Conservation (phyloP, 23 tunicate species). For the Trididemnum nubilum region DNA sequence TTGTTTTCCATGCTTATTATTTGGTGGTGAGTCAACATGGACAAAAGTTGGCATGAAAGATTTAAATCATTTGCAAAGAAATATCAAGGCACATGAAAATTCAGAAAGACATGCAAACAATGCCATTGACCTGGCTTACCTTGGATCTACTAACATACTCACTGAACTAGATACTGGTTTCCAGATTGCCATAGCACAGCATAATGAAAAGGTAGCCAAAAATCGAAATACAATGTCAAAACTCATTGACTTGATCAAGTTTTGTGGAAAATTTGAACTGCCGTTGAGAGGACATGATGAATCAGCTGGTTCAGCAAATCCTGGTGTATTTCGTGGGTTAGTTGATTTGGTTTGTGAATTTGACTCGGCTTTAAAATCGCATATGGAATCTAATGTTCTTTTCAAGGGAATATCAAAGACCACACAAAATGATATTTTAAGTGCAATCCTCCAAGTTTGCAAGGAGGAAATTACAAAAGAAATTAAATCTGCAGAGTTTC, state of each 20-base stretch:
- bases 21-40: slow-evolving; percentile 16
- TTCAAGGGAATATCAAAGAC: slow-evolving; percentile 21
- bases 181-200: background rate
- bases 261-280: slow-evolving; percentile 38
- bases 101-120: slow-evolving; percentile 15
- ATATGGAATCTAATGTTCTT: background rate
- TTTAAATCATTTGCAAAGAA: background rate
- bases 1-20: slow-evolving; percentile 24
- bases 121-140: background rate
- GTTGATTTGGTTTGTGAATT: slow-evolving; percentile 16
- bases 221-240: too few species aligned
- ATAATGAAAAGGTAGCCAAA: slow-evolving; percentile 7
- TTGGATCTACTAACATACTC: background rate
- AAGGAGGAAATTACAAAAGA: background rate
- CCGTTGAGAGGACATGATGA: slow-evolving; percentile 32
- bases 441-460: slow-evolving; percentile 8
- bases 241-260: slow-evolving; percentile 12
- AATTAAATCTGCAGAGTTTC: background rate
- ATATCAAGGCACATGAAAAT: background rate
- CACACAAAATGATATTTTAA: slow-evolving; percentile 18
- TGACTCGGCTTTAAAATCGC: slow-evolving; percentile 2
- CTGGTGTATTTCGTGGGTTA: slow-evolving; percentile 25
- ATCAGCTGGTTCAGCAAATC: slow-evolving; percentile 2
- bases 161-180: background rate
- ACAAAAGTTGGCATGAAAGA: slow-evolving; percentile 21